Conservation (phyloP, 1,140 invertebrate species). For the Plectrocnemia conspersa region DNA sequence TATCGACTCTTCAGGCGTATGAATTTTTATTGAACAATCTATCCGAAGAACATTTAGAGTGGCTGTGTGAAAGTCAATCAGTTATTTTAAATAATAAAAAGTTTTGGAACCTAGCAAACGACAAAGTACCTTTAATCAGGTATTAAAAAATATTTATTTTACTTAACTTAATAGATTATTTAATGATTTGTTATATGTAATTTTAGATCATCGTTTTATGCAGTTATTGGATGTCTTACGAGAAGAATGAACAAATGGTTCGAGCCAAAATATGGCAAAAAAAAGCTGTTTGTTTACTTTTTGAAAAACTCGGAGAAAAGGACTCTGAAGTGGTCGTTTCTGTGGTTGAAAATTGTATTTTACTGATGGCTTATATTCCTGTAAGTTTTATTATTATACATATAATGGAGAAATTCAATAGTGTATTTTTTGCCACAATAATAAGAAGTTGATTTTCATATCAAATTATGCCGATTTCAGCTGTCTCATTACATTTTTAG, state of each 20-base stretch:
- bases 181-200: constrained; percentile 3
- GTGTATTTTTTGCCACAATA: no score
- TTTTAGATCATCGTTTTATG: constrained; percentile 60
- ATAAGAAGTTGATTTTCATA: no score
- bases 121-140: constrained; percentile 53
- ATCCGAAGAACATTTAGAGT: constrained; percentile 48
- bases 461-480: no score
- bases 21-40: constrained; percentile 57
- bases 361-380: constrained; percentile 54
- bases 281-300: constrained; percentile 56
- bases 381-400: constrained; percentile 50
- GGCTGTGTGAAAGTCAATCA: constrained; percentile 48
- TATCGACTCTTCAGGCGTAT: constrained; percentile 64
- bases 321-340: constrained; percentile 61
- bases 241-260: constrained; percentile 45
- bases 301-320: constrained; percentile 66
- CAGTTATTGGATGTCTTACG: constrained; percentile 59
- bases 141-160: constrained; percentile 23
- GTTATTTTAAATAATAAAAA: constrained; percentile 57
- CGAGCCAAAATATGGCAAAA: constrained; percentile 51
- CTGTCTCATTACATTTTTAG: no score
- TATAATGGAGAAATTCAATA: no score
- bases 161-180: background rate
- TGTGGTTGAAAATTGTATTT: constrained; percentile 68
- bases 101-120: constrained; percentile 70